Percentiles rank a stretch among this genome's conserved stretches.
Conservation (phyloP, 2,113 vertebrate genomes). For the Engraulis encrasicolus region DNA sequence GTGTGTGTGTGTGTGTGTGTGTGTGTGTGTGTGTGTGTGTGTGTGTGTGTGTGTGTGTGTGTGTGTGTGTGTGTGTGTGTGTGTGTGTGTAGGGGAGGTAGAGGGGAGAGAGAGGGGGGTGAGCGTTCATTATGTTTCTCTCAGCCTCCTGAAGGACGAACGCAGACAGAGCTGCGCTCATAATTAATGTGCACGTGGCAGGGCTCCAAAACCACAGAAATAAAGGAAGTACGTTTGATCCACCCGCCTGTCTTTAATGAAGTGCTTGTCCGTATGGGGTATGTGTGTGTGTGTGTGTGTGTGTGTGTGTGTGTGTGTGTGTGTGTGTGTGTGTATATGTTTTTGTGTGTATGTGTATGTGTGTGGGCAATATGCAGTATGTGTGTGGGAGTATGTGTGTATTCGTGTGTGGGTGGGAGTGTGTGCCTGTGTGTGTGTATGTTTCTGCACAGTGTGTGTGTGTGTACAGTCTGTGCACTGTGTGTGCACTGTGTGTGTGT, state of each 20-base stretch:
- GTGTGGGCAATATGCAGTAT: neutral
- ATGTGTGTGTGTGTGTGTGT: neutral
- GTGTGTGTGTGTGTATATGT: neutral
- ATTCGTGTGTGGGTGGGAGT: neutral
- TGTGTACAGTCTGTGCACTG: no score
- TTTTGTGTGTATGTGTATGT: neutral
- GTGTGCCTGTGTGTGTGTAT: neutral
- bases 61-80: neutral
- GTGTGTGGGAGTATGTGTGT: neutral
- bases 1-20: constrained; percentile 15
- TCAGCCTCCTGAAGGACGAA: constrained; percentile 71
- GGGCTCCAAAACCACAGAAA: constrained; percentile 71
- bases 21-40: constrained; percentile 14
- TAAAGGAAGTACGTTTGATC: constrained; percentile 75
- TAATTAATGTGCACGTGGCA: constrained; percentile 77
- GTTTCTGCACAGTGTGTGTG: neutral
- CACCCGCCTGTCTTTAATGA: constrained; percentile 74
- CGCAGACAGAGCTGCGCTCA: constrained; percentile 74
- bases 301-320: constrained; percentile 3
- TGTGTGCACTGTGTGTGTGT: neutral
- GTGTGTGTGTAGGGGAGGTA: no score
- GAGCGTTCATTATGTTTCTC: constrained; percentile 67
- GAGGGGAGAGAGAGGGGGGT: constrained; percentile 55
- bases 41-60: neutral
- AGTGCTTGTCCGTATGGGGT: constrained; percentile 57